Percentiles rank a stretch among this genome's conserved stretches.
These are phyloP conservation scores for Dendronephthya gigantea DNA, from an alignment of 64 coral and sea anemone species.

Conservation along the genomic window DNA sequence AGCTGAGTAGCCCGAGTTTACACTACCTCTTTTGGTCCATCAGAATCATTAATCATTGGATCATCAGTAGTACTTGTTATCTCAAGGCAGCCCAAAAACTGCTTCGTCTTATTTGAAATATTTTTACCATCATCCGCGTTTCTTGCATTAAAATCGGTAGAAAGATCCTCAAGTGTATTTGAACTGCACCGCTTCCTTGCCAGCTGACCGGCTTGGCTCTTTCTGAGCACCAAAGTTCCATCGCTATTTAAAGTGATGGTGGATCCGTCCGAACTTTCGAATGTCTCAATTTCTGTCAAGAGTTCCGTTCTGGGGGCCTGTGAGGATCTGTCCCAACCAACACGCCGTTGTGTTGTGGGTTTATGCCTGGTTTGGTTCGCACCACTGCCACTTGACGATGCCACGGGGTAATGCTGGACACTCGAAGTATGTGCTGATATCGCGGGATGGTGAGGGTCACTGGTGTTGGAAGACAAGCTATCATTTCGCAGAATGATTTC, in stretches of 20 bases:
- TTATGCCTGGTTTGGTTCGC: background rate
- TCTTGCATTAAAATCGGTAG: background rate
- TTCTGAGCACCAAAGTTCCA: background rate
- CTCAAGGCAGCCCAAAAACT: conserved; percentile 1
- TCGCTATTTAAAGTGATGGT: background rate
- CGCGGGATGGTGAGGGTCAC: background rate
- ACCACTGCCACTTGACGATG: background rate
- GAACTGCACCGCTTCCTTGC: background rate
- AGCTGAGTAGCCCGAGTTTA: background rate
- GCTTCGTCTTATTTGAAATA: background rate
- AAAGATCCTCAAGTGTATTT: background rate
- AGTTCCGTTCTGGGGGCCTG: background rate
- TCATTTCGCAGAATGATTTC: background rate
- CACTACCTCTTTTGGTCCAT: background rate
- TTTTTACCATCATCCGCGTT: background rate
- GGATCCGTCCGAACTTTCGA: background rate
- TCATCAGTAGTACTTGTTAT: background rate
- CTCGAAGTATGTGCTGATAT: background rate
- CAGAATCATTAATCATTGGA: background rate
- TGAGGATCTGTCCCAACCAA: background rate
- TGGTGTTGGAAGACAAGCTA: background rate
- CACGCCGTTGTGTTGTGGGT: background rate
- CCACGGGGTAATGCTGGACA: background rate
- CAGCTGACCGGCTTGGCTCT: background rate
- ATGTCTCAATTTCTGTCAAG: background rate